phyloP scores from a whole-genome alignment of 2,888 invertebrate species.

The Phorcus lineatus region DNA sequence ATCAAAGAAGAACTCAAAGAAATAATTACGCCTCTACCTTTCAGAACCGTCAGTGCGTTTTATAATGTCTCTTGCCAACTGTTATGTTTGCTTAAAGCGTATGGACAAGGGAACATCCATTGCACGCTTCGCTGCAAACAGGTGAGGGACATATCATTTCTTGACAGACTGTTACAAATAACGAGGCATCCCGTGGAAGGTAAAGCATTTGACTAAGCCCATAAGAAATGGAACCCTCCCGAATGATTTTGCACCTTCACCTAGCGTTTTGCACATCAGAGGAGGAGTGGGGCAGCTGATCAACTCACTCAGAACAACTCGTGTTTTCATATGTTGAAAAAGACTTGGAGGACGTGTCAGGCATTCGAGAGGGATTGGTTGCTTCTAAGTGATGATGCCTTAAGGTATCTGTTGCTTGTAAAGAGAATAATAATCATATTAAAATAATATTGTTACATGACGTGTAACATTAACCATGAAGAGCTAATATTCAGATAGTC shows the following conservation, averaged over 20 bases:
- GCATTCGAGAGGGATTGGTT: too few relatives aligned
- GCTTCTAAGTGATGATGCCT: too few relatives aligned
- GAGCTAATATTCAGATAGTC: too few relatives aligned
- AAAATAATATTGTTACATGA: too few relatives aligned
- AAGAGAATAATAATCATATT: too few relatives aligned
- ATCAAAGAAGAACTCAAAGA: neutral
- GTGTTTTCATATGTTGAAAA: too few relatives aligned
- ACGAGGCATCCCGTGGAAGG: neutral
- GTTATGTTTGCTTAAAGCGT: neutral
- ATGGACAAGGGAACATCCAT: neutral
- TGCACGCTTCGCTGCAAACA: neutral
- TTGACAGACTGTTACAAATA: neutral
- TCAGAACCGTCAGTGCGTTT: neutral
- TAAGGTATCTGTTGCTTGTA: too few relatives aligned
- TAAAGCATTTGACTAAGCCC: neutral
- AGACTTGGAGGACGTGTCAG: too few relatives aligned
- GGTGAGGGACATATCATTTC: neutral
- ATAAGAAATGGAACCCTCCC: slow-evolving; percentile 1
- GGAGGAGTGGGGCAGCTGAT: too few relatives aligned
- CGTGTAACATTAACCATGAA: too few relatives aligned
- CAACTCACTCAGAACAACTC: too few relatives aligned
- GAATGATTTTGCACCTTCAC: neutral
- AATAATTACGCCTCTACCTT: neutral
- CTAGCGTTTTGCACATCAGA: too few relatives aligned
- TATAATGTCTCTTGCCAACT: neutral